Conservation (phyloP, 2,888 invertebrate genomes). For the Habrosyne pyritoides region DNA sequence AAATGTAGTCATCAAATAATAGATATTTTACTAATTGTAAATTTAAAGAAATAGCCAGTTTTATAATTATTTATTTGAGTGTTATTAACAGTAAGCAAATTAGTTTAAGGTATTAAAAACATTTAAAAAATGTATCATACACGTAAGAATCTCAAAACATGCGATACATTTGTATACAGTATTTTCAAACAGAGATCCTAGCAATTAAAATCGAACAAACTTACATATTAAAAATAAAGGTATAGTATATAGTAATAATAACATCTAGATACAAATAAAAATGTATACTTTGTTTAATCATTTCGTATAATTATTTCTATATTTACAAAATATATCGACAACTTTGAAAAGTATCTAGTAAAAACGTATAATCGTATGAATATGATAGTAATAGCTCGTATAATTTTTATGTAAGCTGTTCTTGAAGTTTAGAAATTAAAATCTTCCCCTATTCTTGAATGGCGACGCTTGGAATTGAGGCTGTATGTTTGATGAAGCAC, state of each 20-base stretch:
- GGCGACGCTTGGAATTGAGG: slow-evolving; percentile 58
- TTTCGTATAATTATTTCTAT: not conserved
- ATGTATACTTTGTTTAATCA: no score
- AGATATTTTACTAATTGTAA: no score
- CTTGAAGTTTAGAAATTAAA: slow-evolving; percentile 30
- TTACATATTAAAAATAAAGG: no score
- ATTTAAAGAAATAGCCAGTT: not conserved
- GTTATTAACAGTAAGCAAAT: not conserved
- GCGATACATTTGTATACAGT: not conserved
- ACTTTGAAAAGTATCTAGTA: not conserved
- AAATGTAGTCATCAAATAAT: not conserved
- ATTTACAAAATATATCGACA: not conserved
- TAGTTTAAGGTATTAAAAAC: no score
- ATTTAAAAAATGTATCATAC: no score
- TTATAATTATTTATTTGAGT: not conserved
- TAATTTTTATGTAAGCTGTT: not conserved
- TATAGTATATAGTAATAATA: no score
- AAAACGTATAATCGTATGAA: not conserved
- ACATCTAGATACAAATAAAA: no score
- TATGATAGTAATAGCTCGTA: not conserved
- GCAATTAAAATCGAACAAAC: not conserved
- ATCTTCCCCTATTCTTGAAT: slow-evolving; percentile 54
- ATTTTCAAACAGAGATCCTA: not conserved
- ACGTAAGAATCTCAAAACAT: not conserved
- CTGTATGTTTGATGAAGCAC: slow-evolving; percentile 60